Evolutionary conservation across 1,140 invertebrate species (phyloP), one percentile per base, ranked within the genome.

Genomic region (Drosophila saltans): DNA sequence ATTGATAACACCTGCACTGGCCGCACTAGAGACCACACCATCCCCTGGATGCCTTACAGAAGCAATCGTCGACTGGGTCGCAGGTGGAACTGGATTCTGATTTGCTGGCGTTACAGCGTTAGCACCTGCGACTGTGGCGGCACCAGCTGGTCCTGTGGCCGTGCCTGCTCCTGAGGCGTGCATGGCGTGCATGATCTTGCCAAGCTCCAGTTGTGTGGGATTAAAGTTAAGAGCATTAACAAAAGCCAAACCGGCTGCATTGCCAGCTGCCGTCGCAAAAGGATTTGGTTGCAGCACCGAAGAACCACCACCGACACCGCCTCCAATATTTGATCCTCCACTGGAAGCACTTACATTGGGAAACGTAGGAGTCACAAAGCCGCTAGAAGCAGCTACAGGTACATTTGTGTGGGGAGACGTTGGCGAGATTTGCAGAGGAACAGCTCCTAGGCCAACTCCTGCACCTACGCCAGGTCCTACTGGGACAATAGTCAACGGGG

Each of bases 261-360:
- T 86, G 3, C 69, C 70, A 26, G 78, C 39, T 21, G 69, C 63
- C 3, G 79, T 30, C 40, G 80, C 81, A 72, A 91, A 91, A n/a
- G 88, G 88, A 66, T 91, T 91, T 9, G 86, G 88, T 2, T 84
- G 82, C 1, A 91, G 75, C 48, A 91, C 90, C 0, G 90, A 91
- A 0, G 86, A 83, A 5, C 71, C 58, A 7, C 33, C 58, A n/a
- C 36, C 33, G 40, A 56, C 62, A 36, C 56, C 30, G 16, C 57
- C 33, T 59, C n/a, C 33, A 24, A 16, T 8, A 39, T 21, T 33
- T 41, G 71, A 43, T 9, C 69, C 41, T 9, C 67, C 67, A 24
- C 45, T 26, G 45, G 75, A 43, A n/a, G 66, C 65, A 60, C 59
- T 66, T 11, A 69, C 55, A 72, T 72, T 88, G 26, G 84, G 52